Evolutionary conservation across 2,797 vertebrate genomes (phyloP).

Genomic region (Pteropus rufus): DNA sequence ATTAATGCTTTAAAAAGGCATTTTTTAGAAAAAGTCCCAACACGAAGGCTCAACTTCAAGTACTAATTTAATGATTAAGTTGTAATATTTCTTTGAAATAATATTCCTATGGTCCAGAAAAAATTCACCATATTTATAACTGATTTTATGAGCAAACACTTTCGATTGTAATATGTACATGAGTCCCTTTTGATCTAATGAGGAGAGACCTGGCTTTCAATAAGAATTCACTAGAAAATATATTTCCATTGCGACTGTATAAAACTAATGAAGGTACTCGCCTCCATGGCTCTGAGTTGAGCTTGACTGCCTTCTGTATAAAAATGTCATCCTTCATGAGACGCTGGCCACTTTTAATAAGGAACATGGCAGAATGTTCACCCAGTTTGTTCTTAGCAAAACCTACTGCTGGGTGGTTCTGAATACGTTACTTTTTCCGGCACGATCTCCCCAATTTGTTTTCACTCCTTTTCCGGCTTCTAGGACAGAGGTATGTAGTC

Average conservation of each 20-base stretch:
- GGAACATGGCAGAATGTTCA: slow-evolving; percentile 50
- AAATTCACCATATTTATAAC: slow-evolving; percentile 82
- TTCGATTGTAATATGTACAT: slow-evolving; percentile 80
- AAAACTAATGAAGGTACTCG: slow-evolving; percentile 54
- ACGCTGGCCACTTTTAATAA: slow-evolving; percentile 55
- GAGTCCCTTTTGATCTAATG: slow-evolving; percentile 76
- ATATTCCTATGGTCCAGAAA: slow-evolving; percentile 86
- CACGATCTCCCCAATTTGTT: slow-evolving; percentile 46
- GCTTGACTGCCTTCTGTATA: slow-evolving; percentile 55
- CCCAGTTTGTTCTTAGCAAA: background rate
- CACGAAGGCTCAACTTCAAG: slow-evolving; percentile 82
- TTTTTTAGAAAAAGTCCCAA: slow-evolving; percentile 78
- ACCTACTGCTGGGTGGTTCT: slow-evolving; percentile 10
- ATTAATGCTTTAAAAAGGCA: slow-evolving; percentile 82
- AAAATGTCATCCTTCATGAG: slow-evolving; percentile 65
- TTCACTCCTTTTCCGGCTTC: slow-evolving; percentile 63
- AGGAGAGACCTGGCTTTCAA: slow-evolving; percentile 77
- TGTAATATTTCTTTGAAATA: slow-evolving; percentile 86
- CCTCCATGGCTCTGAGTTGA: slow-evolving; percentile 37
- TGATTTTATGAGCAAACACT: slow-evolving; percentile 80
- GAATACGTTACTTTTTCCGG: background rate
- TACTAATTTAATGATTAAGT: slow-evolving; percentile 83
- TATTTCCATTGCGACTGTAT: slow-evolving; percentile 72
- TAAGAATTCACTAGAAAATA: slow-evolving; percentile 77
- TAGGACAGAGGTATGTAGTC: slow-evolving; percentile 80